These are phyloP conservation scores for Chiridota heheva DNA, from an alignment of 35 echinoderm and acorn worm genomes.

Conservation along the genomic window DNA sequence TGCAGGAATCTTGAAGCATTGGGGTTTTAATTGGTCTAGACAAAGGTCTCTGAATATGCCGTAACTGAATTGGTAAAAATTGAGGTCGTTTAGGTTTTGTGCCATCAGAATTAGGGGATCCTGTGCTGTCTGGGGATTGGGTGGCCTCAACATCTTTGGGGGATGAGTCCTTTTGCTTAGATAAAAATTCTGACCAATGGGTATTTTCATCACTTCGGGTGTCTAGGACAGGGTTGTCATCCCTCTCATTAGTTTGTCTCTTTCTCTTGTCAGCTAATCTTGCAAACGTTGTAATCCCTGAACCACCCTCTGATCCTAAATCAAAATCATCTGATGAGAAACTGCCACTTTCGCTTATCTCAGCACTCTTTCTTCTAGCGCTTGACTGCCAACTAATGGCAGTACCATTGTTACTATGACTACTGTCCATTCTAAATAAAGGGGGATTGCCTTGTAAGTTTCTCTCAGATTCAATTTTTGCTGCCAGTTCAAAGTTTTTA, in stretches of 20 bases:
- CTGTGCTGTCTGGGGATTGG: constrained; percentile 30
- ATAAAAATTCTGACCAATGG: constrained; percentile 74
- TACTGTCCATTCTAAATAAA: no score
- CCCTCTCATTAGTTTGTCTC: background rate
- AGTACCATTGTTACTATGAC: no score
- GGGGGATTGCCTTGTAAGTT: no score
- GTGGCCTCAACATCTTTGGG: constrained; percentile 28
- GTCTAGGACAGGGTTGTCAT: background rate
- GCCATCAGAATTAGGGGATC: no score
- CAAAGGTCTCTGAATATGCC: constrained; percentile 72
- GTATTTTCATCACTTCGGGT: constrained; percentile 21
- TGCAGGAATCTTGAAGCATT: no score
- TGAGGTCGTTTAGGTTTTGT: constrained; percentile 68
- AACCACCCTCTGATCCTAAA: no score
- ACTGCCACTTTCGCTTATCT: no score
- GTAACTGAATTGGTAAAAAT: constrained; percentile 77
- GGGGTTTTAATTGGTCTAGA: constrained; percentile 57
- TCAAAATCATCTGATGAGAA: no score
- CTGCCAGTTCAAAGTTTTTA: constrained; percentile 87
- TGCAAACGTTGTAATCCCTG: constrained; percentile 41
- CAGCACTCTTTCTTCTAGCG: no score
- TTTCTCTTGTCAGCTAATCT: constrained; percentile 25
- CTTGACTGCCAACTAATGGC: no score
- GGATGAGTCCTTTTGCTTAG: constrained; percentile 31
- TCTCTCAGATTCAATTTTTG: constrained; percentile 73